Conservation (phyloP, 2,113 vertebrate genomes). For the Oryzias curvinotus region DNA sequence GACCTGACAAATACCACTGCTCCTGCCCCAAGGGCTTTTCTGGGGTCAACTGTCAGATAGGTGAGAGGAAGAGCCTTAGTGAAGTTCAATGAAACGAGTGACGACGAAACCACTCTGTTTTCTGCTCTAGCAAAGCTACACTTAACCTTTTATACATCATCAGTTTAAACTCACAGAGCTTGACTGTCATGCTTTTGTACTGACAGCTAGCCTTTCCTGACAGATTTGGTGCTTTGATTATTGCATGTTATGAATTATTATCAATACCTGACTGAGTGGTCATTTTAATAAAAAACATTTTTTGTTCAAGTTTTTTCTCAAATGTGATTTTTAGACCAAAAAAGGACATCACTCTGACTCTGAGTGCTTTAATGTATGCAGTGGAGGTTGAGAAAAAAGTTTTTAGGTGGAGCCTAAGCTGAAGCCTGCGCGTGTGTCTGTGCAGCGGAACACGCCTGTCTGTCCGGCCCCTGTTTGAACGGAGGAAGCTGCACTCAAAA, state of each 20-base stretch:
- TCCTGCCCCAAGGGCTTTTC: constrained; percentile 91
- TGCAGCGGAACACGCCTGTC: constrained; percentile 87
- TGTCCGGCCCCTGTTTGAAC: constrained; percentile 87
- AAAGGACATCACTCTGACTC: too few species aligned
- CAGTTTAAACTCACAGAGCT: not conserved
- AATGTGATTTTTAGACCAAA: too few species aligned
- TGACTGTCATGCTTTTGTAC: too few species aligned
- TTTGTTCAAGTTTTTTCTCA: too few species aligned
- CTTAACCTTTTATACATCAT: not conserved
- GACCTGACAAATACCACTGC: constrained; percentile 92
- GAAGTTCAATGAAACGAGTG: not conserved
- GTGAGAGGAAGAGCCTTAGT: constrained; percentile 57
- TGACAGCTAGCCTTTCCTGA: too few species aligned
- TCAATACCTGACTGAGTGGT: too few species aligned
- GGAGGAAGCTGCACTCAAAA: constrained; percentile 87
- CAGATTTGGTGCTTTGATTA: too few species aligned
- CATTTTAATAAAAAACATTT: too few species aligned
- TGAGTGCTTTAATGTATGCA: not conserved
- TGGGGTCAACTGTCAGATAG: constrained; percentile 87
- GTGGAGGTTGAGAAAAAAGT: not conserved
- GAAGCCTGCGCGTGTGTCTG: constrained; percentile 4
- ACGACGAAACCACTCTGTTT: not conserved
- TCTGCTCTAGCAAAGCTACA: not conserved
- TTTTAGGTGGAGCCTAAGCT: not conserved
- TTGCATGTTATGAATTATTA: too few species aligned